These are phyloP conservation scores for Eurystomus gularis DNA, from an alignment of 2,113 vertebrate species.

Conservation along the genomic window DNA sequence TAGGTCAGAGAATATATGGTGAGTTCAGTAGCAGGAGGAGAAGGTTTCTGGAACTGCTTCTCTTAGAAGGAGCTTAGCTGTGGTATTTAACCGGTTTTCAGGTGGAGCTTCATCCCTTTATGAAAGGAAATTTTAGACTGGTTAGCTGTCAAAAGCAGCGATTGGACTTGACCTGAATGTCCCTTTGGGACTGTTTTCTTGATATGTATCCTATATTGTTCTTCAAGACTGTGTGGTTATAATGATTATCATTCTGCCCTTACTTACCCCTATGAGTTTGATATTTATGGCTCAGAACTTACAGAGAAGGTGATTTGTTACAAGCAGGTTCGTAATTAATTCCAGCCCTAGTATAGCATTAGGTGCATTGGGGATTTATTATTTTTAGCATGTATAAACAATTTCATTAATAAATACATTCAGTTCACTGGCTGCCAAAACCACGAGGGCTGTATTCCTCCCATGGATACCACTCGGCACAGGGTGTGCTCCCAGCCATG, in stretches of 20 bases:
- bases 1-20: not conserved
- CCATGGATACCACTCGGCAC: not conserved
- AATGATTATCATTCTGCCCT: not conserved
- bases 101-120: not conserved
- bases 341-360: not conserved
- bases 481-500: not conserved
- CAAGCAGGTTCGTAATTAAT: conserved; percentile 12
- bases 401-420: not conserved
- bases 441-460: not conserved
- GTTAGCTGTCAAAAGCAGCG: not conserved
- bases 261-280: not conserved
- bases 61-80: not conserved
- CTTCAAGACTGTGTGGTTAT: not conserved
- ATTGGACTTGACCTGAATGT: not conserved
- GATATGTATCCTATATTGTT: not conserved
- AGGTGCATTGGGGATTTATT: not conserved
- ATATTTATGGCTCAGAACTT: not conserved
- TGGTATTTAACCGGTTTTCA: not conserved
- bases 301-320: not conserved
- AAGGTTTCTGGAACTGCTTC: not conserved
- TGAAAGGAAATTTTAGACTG: not conserved
- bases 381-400: not conserved
- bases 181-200: not conserved
- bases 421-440: not conserved
- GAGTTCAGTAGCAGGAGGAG: not conserved